Evolutionary conservation across 2,888 invertebrate genomes (phyloP), one percentile per base, ranked within the genome.

Genomic region (Marasmarcha lunaedactyla): DNA sequence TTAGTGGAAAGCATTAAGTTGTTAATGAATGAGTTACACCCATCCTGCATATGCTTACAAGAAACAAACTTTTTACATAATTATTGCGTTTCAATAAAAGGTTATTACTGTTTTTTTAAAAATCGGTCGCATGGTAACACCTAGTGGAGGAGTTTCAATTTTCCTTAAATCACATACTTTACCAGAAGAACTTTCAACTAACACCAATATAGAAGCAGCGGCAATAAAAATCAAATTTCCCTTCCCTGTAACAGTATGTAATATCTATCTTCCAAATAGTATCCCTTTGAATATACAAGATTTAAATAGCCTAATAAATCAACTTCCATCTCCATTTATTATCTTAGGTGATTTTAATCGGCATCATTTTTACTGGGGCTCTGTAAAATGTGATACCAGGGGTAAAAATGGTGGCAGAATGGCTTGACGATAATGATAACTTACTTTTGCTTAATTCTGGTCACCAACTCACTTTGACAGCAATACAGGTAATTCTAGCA

Each of bases 111-210:
- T 9, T 40, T 37, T 11, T 27, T 15, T 14, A 37, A 27, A 33
- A 38, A 27, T 9, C 20, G 25, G 36, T 38, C 6, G 41, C 86
- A 87, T 42, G 84, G 87, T 10, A 90, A 90, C 57, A 13, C 13
- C 34, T 5, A 34, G 34, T 34, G 34, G 34, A 13, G 34, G 34
- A 2, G 34, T 34, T 34, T 12, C 14, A 14, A 34, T 34, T 14
- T 34, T 34, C 13, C 4, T 34, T 2, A 34, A 34, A 34, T 7
- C 34, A 34, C 14, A 14, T 13, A 34, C 34, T 5, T 34, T 13
- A 14, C 34, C 34, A 6, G 34, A 34, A 34, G 13, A 12, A 9
- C 2, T 34, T 5, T 3, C 12, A 6, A 38, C 38, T 7, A 33
- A 25, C 14, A 43, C 33, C 12, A 10, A 14, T 13, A 14, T 45